These are phyloP conservation scores for Ibycter americanus DNA, from an alignment of 2,797 vertebrate genomes.

Conservation along the genomic window DNA sequence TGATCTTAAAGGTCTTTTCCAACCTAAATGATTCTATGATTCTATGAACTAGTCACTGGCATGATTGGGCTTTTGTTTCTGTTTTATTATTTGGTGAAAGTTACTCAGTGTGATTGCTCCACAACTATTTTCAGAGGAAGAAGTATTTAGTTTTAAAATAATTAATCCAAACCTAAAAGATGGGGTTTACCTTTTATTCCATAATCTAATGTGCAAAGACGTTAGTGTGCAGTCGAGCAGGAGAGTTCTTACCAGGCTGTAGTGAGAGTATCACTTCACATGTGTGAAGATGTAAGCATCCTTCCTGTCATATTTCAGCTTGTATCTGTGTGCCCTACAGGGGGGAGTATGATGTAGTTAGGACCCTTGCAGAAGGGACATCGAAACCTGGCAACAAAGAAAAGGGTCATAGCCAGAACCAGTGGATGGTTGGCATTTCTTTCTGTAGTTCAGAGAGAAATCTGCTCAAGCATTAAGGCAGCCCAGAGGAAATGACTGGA, in stretches of 20 bases:
- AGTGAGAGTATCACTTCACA: not conserved
- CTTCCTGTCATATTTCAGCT: not conserved
- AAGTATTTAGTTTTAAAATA: not conserved
- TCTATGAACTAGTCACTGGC: not conserved
- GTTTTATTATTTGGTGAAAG: not conserved
- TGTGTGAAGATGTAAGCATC: not conserved
- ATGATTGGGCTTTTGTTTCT: not conserved
- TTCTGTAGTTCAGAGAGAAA: not conserved
- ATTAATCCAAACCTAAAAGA: not conserved
- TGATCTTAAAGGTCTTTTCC: not conserved
- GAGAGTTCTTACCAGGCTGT: not conserved
- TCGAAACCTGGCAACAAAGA: not conserved
- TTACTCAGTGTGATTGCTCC: not conserved
- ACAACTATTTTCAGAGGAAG: not conserved
- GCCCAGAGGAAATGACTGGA: not conserved
- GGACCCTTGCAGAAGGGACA: not conserved
- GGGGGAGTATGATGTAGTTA: not conserved
- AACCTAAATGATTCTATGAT: not conserved
- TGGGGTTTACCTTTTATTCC: not conserved
- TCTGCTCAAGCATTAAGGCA: not conserved
- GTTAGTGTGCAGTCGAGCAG: not conserved
- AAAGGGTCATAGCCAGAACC: not conserved
- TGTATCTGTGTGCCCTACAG: not conserved
- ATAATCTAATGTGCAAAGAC: not conserved
- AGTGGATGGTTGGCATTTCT: not conserved